Evolutionary conservation across 2,797 vertebrate genomes (phyloP).

Genomic region (Adrianichthys oophorus): DNA sequence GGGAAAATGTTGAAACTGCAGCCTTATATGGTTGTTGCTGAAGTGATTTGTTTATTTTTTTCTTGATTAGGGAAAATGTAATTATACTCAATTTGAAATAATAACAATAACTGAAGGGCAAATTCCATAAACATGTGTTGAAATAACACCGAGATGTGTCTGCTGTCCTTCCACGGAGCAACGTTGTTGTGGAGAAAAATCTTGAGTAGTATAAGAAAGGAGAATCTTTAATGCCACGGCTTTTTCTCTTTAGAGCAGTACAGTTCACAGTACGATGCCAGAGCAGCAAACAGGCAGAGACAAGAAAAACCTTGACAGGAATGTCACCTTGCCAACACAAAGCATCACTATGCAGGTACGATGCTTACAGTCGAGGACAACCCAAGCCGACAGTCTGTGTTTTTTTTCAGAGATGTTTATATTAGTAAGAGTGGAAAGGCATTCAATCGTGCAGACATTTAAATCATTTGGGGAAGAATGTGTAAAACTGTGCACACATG

Average conservation of each 20-base stretch:
- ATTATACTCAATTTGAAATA: conserved; percentile 58
- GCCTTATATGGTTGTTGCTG: conserved; percentile 36
- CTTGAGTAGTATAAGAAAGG: conserved; percentile 21
- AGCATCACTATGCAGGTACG: conserved; percentile 13
- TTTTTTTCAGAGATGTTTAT: conserved; percentile 9
- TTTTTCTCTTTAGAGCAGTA: conserved; percentile 27
- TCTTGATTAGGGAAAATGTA: conserved; percentile 49
- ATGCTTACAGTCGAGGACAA: conserved; percentile 18
- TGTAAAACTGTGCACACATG: not conserved
- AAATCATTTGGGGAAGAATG: too few relatives aligned
- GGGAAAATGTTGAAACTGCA: conserved; percentile 19
- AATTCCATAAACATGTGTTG: conserved; percentile 16
- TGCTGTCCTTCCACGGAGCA: conserved; percentile 14
- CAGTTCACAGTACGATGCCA: conserved; percentile 46
- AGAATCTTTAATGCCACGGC: conserved; percentile 10
- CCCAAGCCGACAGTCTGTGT: conserved; percentile 11
- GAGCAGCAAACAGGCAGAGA: conserved; percentile 35
- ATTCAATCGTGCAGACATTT: too few relatives aligned
- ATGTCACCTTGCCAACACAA: conserved; percentile 49
- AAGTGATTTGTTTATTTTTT: conserved; percentile 36
- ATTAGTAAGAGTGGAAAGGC: conserved; percentile 10
- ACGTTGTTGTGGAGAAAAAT: conserved; percentile 14
- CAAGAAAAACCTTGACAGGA: conserved; percentile 41
- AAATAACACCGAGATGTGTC: conserved; percentile 26
- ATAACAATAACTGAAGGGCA: conserved; percentile 38